Evolutionary conservation across 1,140 invertebrate genomes (phyloP), one percentile per base, ranked within the genome.

Genomic region (Myzus persicae): DNA sequence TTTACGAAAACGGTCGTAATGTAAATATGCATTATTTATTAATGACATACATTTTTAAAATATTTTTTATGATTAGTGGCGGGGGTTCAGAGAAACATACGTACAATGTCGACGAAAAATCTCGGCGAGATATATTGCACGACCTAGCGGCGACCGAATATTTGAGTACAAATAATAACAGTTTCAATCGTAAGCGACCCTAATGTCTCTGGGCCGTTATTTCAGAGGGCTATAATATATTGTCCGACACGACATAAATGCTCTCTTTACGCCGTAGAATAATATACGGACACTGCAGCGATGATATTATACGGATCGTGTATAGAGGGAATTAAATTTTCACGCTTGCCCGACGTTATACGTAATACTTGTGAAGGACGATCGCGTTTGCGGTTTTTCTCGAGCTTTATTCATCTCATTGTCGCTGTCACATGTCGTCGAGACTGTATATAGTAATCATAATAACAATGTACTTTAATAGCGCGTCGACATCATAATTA

Each of bases 261-360:
- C 11, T n/a, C 31, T 76, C 31, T 18, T 2, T n/a, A 76, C 59
- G 59, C 36, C 31, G 59, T 76, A 18, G 31, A 76, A n/a, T 76
- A 76, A 76, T 76, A 76, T 18, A 76, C 14, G n/a, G n/a, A 18
- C n/a, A 76, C 59, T 18, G n/a, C 31, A 76, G 36, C 2, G 59
- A 76, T 31, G 31, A 31, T 18, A n/a, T 18, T n/a, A 18, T n/a
- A n/a, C 31, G n/a, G 59, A 76, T 14, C 14, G 59, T n/a, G 31
- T n/a, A n/a, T n/a, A n/a, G n/a, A 76, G 59, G n/a, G 59, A 76
- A 76, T 76, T 76, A 76, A 76, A n/a, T n/a, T 76, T 76, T n/a
- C 31, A n/a, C 59, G 31, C 59, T n/a, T 76, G 14, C 14, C 31
- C n/a, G 59, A 31, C 31, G 18, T n/a, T n/a, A 18, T 76, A 22